These are phyloP conservation scores for Strigamia crassipes DNA, from an alignment of 2,888 invertebrate genomes.

Conservation along the genomic window DNA sequence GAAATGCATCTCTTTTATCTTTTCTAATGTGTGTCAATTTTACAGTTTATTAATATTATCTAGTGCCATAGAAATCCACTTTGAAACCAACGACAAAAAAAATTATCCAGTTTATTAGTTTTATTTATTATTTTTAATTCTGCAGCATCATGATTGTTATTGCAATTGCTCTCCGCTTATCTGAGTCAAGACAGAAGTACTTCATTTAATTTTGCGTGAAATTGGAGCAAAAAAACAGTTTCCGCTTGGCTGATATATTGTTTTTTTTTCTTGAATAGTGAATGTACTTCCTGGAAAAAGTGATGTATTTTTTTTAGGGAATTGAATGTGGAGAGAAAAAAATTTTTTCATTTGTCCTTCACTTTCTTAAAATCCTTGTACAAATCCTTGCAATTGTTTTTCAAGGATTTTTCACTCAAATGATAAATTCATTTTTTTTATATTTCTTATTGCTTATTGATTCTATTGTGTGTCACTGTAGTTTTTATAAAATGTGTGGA, in stretches of 20 bases:
- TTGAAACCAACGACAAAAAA: too few species aligned
- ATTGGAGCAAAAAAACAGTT: not conserved
- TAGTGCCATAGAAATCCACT: too few species aligned
- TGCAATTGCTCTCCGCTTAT: not conserved
- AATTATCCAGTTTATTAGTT: not conserved
- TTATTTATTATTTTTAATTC: not conserved
- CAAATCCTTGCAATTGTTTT: not conserved
- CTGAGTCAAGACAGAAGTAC: not conserved
- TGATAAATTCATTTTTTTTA: not conserved
- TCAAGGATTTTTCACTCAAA: not conserved
- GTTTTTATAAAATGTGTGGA: not conserved
- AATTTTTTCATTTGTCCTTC: not conserved
- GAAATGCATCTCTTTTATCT: too few species aligned
- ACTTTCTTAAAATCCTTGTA: not conserved
- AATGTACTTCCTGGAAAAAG: not conserved
- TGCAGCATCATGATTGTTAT: not conserved
- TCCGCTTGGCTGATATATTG: not conserved
- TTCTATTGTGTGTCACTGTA: too few species aligned
- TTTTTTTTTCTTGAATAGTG: not conserved
- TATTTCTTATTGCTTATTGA: too few species aligned
- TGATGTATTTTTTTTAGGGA: not conserved
- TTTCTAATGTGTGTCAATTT: too few species aligned
- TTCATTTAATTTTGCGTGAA: not conserved
- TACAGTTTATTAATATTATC: too few species aligned
- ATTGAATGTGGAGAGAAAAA: not conserved